Percentiles rank a stretch among this genome's conserved stretches.
Evolutionary conservation across 2,113 vertebrate species (phyloP).

Genomic region (Cochlearius cochlearius): DNA sequence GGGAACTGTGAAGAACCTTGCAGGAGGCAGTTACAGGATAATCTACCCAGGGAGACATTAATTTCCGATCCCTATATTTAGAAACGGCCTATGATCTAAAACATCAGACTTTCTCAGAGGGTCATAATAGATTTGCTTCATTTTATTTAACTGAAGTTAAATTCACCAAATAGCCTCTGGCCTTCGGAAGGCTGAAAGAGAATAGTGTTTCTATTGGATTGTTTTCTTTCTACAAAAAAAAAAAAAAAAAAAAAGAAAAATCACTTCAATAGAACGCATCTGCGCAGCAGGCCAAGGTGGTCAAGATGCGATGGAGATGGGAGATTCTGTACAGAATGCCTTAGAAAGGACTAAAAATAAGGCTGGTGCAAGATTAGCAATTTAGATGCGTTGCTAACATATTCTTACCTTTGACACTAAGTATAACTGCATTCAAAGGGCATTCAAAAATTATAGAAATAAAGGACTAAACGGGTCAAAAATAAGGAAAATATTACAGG

Average conservation of each 20-base stretch:
- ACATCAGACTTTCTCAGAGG: neutral
- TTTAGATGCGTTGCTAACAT: neutral
- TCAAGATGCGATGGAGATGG: neutral
- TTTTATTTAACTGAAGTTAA: slow-evolving; percentile 25
- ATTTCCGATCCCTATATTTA: slow-evolving; percentile 16
- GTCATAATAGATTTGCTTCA: slow-evolving; percentile 34
- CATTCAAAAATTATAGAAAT: neutral
- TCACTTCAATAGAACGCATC: neutral
- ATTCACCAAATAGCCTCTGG: slow-evolving; percentile 27
- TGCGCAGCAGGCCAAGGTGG: neutral
- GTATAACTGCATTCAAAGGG: neutral
- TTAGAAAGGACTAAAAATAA: neutral
- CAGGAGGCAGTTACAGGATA: neutral
- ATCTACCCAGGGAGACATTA: neutral
- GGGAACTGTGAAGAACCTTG: neutral
- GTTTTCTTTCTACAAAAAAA: neutral
- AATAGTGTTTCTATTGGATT: neutral
- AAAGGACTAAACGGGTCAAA: neutral
- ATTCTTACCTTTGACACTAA: neutral
- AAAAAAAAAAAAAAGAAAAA: neutral
- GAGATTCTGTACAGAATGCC: neutral
- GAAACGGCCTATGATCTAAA: neutral
- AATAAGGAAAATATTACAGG: neutral
- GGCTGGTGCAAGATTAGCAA: neutral
- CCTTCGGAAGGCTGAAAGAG: neutral